A percentile compares a stretch with the other conserved stretches of the same genome.
phyloP scores from a whole-genome alignment of 2,797 vertebrate genomes.

The Rhodeus uyekii region DNA sequence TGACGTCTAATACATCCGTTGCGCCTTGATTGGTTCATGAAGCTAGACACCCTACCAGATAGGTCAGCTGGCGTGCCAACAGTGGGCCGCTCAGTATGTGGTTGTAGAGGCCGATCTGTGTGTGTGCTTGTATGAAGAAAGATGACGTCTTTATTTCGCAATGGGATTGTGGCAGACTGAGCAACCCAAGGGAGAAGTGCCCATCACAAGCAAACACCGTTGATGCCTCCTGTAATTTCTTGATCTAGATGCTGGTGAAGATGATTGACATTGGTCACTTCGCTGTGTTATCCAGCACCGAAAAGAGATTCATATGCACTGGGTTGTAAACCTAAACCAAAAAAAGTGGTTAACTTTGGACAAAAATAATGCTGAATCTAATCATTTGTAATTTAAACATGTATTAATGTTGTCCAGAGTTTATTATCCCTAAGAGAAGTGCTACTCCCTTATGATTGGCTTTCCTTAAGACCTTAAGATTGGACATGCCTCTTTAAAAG shows the following conservation, averaged over 20 bases:
- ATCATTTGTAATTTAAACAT: background rate
- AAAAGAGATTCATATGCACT: slow-evolving; percentile 34
- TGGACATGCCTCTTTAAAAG: slow-evolving; percentile 29
- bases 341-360: slow-evolving; percentile 41
- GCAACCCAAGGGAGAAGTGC: slow-evolving; percentile 63
- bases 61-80: slow-evolving; percentile 54
- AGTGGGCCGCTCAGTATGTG: slow-evolving; percentile 69
- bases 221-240: slow-evolving; percentile 57
- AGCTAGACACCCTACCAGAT: slow-evolving; percentile 55
- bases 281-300: slow-evolving; percentile 3
- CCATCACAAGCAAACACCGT: slow-evolving; percentile 62
- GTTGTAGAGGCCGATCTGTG: slow-evolving; percentile 67
- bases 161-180: slow-evolving; percentile 76
- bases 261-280: slow-evolving; percentile 9
- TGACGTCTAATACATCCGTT: slow-evolving; percentile 37
- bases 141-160: slow-evolving; percentile 59
- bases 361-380: background rate
- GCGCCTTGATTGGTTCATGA: slow-evolving; percentile 39
- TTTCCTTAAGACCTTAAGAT: slow-evolving; percentile 60
- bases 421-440: slow-evolving; percentile 40
- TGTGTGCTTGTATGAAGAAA: slow-evolving; percentile 65
- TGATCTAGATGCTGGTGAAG: slow-evolving; percentile 15
- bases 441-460: slow-evolving; percentile 52
- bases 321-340: slow-evolving; percentile 49
- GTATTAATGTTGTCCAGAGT: slow-evolving; percentile 22